phyloP scores from a whole-genome alignment of 2,797 vertebrate species.

The Sebastes dallii region DNA sequence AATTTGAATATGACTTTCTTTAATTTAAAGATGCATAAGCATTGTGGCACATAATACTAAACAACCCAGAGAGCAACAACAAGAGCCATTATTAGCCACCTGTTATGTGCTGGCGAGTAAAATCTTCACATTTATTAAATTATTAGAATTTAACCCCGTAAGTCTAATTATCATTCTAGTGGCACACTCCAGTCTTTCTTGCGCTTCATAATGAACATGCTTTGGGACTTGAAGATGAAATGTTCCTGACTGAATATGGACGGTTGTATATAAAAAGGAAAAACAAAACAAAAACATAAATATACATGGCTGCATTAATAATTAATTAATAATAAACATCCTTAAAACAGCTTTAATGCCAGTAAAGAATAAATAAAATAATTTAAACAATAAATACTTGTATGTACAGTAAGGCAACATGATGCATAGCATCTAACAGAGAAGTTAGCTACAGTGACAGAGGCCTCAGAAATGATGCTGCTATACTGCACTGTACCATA shows the following conservation, averaged over 20 bases:
- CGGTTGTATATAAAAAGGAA: background rate
- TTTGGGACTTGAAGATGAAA: background rate
- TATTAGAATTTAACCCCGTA: background rate
- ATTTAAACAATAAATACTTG: slow-evolving; percentile 75
- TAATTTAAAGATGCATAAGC: background rate
- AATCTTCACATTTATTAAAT: background rate
- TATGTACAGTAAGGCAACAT: slow-evolving; percentile 70
- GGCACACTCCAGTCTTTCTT: background rate
- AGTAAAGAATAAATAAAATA: slow-evolving; percentile 82
- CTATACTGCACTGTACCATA: background rate
- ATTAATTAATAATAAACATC: slow-evolving; percentile 71
- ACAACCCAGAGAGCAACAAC: background rate
- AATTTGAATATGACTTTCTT: background rate
- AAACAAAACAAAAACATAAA: slow-evolving; percentile 3
- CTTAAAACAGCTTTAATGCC: slow-evolving; percentile 67
- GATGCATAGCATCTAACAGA: slow-evolving; percentile 78
- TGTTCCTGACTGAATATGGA: background rate
- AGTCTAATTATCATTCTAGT: background rate
- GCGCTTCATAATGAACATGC: background rate
- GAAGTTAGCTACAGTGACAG: slow-evolving; percentile 13
- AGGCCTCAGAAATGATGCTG: slow-evolving; percentile 4
- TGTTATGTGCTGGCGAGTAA: background rate
- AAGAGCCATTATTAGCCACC: background rate
- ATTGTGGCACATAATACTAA: background rate
- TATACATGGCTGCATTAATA: slow-evolving; percentile 6